A percentile compares a stretch with the other conserved stretches of the same genome.
Evolutionary conservation across 1,140 invertebrate genomes (phyloP).

Genomic region (Tetraneura akinire): DNA sequence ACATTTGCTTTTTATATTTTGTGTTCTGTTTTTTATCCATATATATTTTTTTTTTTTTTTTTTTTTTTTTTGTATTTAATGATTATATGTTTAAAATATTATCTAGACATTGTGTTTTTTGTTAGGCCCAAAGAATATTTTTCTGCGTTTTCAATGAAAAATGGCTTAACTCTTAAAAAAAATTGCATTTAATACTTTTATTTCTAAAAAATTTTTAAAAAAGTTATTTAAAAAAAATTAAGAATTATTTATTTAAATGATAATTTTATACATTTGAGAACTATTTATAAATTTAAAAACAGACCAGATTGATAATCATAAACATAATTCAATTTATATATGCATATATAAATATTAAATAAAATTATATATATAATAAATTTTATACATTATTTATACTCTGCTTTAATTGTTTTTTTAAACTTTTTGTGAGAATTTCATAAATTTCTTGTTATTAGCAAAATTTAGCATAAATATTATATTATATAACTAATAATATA

Average conservation of each 20-base stretch:
- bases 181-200: constrained; percentile 47
- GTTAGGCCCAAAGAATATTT: constrained; percentile 39
- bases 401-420: constrained; percentile 34
- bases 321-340: constrained; percentile 45
- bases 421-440: constrained; percentile 35
- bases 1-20: constrained; percentile 49
- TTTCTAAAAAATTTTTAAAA: constrained; percentile 36
- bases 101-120: neutral
- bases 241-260: constrained; percentile 47
- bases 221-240: constrained; percentile 32
- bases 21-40: constrained; percentile 39
- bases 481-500: constrained; percentile 43
- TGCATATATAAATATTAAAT: constrained; percentile 40
- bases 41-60: no score
- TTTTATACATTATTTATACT: constrained; percentile 44
- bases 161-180: constrained; percentile 30
- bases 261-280: constrained; percentile 38
- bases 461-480: constrained; percentile 49
- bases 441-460: constrained; percentile 49
- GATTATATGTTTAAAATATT: constrained; percentile 30
- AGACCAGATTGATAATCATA: constrained; percentile 50
- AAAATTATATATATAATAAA: constrained; percentile 42
- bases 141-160: constrained; percentile 30
- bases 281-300: constrained; percentile 40
- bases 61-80: constrained; percentile 44